These are phyloP conservation scores for Zaprionus capensis DNA, from an alignment of 1,140 invertebrate genomes.

Conservation along the genomic window DNA sequence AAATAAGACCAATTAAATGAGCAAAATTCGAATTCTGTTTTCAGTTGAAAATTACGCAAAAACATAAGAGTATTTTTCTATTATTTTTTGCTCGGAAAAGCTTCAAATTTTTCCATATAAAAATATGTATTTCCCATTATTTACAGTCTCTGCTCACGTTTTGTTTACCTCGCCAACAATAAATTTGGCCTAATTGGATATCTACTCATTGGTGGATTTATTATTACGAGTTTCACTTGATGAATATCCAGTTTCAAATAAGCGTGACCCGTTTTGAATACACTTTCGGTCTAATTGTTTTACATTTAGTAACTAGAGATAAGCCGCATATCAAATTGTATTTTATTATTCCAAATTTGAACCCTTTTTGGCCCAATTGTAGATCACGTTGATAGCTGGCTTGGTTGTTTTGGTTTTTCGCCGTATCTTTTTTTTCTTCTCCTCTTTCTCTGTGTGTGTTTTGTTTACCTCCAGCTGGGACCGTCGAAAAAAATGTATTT, in stretches of 20 bases:
- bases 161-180: too few relatives aligned
- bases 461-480: constrained; percentile 1
- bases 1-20: neutral
- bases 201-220: too few relatives aligned
- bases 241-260: neutral
- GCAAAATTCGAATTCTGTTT: too few relatives aligned
- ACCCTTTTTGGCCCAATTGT: neutral
- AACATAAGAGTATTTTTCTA: neutral
- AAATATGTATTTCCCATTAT: too few relatives aligned
- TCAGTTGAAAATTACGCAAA: too few relatives aligned
- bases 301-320: neutral
- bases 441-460: neutral
- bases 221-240: neutral
- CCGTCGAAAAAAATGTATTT: constrained; percentile 17
- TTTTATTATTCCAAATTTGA: neutral
- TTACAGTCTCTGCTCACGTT: too few relatives aligned
- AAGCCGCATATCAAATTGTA: constrained; percentile 4
- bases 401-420: constrained; percentile 21
- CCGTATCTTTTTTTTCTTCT: neutral
- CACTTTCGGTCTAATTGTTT: neutral
- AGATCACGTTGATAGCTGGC: neutral
- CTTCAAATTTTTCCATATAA: neutral
- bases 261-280: neutral
- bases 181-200: too few relatives aligned
- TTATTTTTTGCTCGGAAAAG: neutral